Percentiles rank a stretch among this genome's conserved stretches.
Conservation (phyloP, 2,888 invertebrate species). For the Phortica okadai region DNA sequence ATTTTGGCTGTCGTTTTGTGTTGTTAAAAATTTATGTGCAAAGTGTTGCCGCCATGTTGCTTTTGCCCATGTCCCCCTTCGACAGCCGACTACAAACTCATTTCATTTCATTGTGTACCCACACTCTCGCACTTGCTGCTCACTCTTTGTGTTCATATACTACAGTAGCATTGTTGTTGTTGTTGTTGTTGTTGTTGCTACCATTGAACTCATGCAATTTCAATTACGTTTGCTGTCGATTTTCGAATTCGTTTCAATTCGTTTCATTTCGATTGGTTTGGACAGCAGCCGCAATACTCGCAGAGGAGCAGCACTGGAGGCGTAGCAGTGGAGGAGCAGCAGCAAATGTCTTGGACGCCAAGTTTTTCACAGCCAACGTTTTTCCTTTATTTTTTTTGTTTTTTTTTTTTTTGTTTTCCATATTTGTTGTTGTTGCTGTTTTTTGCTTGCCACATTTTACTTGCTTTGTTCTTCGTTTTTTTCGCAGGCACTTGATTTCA, state of each 20-base stretch:
- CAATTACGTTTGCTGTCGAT: constrained; percentile 71
- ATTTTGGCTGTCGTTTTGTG: constrained; percentile 43
- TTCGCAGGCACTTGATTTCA: constrained; percentile 57
- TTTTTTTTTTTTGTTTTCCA: background rate
- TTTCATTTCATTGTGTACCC: background rate
- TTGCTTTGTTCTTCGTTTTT: background rate
- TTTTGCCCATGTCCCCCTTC: constrained; percentile 21
- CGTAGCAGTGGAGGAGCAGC: constrained; percentile 5
- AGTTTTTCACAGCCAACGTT: constrained; percentile 31
- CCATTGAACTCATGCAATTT: constrained; percentile 72
- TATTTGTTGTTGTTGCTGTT: background rate
- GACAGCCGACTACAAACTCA: constrained; percentile 15
- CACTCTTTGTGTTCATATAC: constrained; percentile 19
- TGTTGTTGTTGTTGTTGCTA: constrained; percentile 15
- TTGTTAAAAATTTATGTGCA: constrained; percentile 61
- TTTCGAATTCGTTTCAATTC: constrained; percentile 65
- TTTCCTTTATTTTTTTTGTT: constrained; percentile 3
- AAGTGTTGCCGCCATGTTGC: constrained; percentile 15
- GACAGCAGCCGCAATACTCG: constrained; percentile 35
- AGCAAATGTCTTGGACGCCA: constrained; percentile 46
- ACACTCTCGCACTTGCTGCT: background rate
- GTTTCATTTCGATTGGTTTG: constrained; percentile 61
- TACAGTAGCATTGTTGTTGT: background rate
- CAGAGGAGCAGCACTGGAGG: constrained; percentile 2
- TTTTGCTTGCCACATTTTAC: constrained; percentile 2